These are phyloP conservation scores for Petaurus breviceps DNA, from an alignment of 2,113 vertebrate genomes.

Conservation along the genomic window DNA sequence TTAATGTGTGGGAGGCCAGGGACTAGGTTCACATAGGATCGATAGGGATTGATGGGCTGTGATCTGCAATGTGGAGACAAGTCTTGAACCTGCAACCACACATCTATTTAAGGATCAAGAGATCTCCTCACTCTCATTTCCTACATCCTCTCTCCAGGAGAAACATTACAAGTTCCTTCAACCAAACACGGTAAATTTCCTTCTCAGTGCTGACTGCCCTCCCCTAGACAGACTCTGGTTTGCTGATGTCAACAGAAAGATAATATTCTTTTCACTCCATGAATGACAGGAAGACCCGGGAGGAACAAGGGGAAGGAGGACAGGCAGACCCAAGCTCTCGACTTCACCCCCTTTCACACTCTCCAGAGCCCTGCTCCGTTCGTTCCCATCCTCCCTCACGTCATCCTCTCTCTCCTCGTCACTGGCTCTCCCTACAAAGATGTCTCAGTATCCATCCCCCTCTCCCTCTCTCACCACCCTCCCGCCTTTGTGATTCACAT, in stretches of 20 bases:
- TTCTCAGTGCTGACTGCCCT: not conserved
- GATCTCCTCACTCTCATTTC: too few species aligned
- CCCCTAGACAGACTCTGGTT: not conserved
- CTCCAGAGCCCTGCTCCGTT: not conserved
- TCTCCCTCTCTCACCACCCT: not conserved
- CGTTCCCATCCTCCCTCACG: not conserved
- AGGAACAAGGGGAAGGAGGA: not conserved
- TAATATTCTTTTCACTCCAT: too few species aligned
- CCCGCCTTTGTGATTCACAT: not conserved
- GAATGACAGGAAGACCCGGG: too few species aligned
- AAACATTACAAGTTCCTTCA: not conserved
- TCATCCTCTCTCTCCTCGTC: not conserved
- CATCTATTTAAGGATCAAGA: not conserved
- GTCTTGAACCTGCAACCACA: not conserved
- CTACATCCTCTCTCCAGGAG: too few species aligned
- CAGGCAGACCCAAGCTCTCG: not conserved
- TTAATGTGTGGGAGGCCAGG: too few species aligned
- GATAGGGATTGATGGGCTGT: not conserved
- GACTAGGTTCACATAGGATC: not conserved
- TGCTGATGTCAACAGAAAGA: not conserved
- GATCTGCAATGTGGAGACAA: not conserved
- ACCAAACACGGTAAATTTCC: not conserved
- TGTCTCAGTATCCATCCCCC: not conserved
- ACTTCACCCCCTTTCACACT: too few species aligned
- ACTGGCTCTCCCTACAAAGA: not conserved